These are phyloP conservation scores for Phaethon lepturus DNA, from an alignment of 2,113 vertebrate genomes.

Conservation along the genomic window DNA sequence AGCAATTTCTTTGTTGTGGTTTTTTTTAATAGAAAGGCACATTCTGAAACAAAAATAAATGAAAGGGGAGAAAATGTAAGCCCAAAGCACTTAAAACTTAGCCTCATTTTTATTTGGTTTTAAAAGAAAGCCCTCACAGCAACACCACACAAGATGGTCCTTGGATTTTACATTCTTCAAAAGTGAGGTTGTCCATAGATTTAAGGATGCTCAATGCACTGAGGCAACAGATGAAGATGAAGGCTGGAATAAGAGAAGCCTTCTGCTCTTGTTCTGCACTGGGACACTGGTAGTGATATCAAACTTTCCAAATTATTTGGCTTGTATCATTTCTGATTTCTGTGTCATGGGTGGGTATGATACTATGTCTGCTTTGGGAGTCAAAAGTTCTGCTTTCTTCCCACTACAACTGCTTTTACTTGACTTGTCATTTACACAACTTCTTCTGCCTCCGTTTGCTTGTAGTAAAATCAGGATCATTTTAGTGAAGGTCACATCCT, in stretches of 20 bases:
- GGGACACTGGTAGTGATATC: neutral
- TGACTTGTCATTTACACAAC: rapidly evolving
- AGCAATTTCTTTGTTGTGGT: neutral
- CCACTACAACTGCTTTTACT: neutral
- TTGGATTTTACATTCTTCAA: neutral
- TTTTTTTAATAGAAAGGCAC: neutral
- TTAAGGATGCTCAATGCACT: neutral
- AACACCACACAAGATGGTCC: neutral
- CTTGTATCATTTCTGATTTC: neutral
- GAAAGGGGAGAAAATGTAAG: neutral
- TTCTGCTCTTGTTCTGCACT: neutral
- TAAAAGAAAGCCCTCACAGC: neutral
- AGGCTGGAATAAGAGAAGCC: neutral
- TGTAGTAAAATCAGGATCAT: neutral
- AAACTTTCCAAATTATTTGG: neutral
- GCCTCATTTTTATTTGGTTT: neutral
- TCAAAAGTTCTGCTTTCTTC: neutral
- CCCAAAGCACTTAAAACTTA: neutral
- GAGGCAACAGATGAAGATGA: neutral
- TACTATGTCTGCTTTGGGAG: rapidly evolving
- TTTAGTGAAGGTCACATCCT: neutral
- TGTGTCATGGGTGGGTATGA: neutral
- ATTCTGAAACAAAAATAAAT: constrained; percentile 14
- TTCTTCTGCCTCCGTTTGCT: neutral
- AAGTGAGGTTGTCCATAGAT: neutral